phyloP scores from a whole-genome alignment of 2,888 invertebrate species.

The Bombyx huttoni region DNA sequence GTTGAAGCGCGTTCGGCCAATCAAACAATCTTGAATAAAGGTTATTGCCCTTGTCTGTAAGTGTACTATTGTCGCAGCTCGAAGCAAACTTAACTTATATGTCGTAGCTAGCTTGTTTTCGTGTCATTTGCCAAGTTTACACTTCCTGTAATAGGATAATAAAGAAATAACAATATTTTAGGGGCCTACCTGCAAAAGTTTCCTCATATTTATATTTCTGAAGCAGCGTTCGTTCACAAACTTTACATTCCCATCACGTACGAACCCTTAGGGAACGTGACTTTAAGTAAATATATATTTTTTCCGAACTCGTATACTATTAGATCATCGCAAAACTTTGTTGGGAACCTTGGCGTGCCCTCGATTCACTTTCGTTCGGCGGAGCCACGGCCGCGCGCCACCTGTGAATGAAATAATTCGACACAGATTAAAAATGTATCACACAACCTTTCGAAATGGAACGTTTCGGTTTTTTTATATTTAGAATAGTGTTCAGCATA shows the following conservation, averaged over 20 bases:
- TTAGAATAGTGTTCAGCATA: not conserved
- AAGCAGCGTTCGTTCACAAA: constrained; percentile 1
- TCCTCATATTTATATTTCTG: constrained; percentile 2
- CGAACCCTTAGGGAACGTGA: constrained; percentile 27
- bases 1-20: too few relatives aligned
- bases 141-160: not conserved
- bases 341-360: constrained; percentile 27
- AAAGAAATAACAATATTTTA: not conserved
- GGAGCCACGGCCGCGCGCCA: not conserved
- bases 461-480: not conserved
- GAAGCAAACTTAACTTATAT: not conserved
- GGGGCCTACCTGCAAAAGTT: not conserved
- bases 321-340: constrained; percentile 26
- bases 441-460: not conserved
- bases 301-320: constrained; percentile 15
- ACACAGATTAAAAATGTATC: not conserved
- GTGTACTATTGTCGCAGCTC: not conserved
- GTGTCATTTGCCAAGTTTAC: not conserved
- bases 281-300: constrained; percentile 17
- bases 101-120: not conserved
- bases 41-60: too few relatives aligned
- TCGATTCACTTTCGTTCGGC: constrained; percentile 33
- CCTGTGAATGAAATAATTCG: constrained; percentile 3
- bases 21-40: too few relatives aligned
- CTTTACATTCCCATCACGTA: constrained; percentile 24